Conservation (phyloP, 2,888 invertebrate species). For the Torymus texanus region DNA sequence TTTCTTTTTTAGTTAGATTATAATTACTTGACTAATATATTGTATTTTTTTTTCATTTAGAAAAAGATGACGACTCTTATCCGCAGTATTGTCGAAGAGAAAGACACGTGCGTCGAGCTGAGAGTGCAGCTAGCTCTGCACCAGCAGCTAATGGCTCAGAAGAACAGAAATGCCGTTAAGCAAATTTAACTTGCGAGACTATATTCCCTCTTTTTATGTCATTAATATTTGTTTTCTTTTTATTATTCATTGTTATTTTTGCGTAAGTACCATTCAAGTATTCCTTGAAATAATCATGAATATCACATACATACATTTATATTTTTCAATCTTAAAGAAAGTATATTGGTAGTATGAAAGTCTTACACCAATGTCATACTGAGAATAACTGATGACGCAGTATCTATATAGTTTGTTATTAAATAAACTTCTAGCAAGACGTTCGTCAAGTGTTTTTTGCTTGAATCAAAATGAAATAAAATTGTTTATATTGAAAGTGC, state of each 20-base stretch:
- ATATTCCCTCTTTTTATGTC: slow-evolving; percentile 2
- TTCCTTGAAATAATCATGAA: slow-evolving; percentile 26
- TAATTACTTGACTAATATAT: no score
- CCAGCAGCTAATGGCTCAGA: slow-evolving; percentile 66
- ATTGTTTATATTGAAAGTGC: slow-evolving; percentile 43
- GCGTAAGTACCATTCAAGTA: slow-evolving; percentile 32
- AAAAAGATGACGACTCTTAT: slow-evolving; percentile 82
- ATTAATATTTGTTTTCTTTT: slow-evolving; percentile 29
- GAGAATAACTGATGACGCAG: slow-evolving; percentile 20
- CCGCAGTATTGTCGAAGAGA: slow-evolving; percentile 84
- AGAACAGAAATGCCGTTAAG: slow-evolving; percentile 40
- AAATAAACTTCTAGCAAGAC: slow-evolving; percentile 45
- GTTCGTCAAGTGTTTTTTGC: slow-evolving; percentile 33
- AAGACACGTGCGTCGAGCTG: slow-evolving; percentile 83
- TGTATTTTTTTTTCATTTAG: slow-evolving; percentile 61
- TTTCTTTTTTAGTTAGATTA: no score
- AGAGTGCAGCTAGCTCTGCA: slow-evolving; percentile 82
- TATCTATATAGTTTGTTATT: slow-evolving; percentile 46
- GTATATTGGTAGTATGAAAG: slow-evolving; percentile 34
- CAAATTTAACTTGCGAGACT: slow-evolving; percentile 33
- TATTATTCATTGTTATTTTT: slow-evolving; percentile 41
- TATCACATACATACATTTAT: slow-evolving; percentile 11
- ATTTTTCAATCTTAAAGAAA: slow-evolving; percentile 40
- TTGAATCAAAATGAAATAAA: slow-evolving; percentile 39
- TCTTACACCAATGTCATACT: slow-evolving; percentile 34